Evolutionary conservation across 2,888 invertebrate genomes (phyloP), one percentile per base, ranked within the genome.

Genomic region (Mesoligia furuncula): DNA sequence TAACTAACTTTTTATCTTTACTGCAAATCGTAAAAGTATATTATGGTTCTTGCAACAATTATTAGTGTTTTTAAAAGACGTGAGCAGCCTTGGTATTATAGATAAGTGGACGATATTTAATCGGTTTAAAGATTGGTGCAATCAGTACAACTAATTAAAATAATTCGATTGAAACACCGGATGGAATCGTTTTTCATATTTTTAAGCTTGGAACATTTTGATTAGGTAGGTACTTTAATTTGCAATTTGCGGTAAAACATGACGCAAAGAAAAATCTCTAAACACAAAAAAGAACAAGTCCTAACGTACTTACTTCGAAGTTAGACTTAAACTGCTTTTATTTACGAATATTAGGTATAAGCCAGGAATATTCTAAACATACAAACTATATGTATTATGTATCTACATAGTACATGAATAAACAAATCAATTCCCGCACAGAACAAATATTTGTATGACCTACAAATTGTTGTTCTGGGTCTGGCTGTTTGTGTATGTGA

Each of bases 1-100:
- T 72, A 85, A 0, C 20, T n/a, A 54, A 36, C 6, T 36, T 57
- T n/a, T 85, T 79, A 79, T 84, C 84, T 84, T 54, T 89, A 82
- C 68, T 77, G 77, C 70, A 48, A 76, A 80, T 87, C 73, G 59
- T 31, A 31, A 31, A 31, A 31, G 31, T 31, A 31, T n/a, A n/a
- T n/a, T n/a, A n/a, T 4, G 31, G 68, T 79, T 75, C 20, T 59
- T 39, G 77, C 39, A 54, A 59, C 27, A 74, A 79, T 64, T 74
- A 27, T 51, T 54, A 11, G 54, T 54, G 11, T 54, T 69, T 73
- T 48, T 71, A 72, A 61, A 83, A 73, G 59, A 77, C 67, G 59
- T 62, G 15, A 39, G 64, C 48, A 64, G 8, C 84, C 87, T 86
- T 78, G 77, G 36, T 48, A 64, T n/a, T 51, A 36, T 48, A 79